phyloP scores from a whole-genome alignment of 2,113 vertebrate species.

The Naja naja region DNA sequence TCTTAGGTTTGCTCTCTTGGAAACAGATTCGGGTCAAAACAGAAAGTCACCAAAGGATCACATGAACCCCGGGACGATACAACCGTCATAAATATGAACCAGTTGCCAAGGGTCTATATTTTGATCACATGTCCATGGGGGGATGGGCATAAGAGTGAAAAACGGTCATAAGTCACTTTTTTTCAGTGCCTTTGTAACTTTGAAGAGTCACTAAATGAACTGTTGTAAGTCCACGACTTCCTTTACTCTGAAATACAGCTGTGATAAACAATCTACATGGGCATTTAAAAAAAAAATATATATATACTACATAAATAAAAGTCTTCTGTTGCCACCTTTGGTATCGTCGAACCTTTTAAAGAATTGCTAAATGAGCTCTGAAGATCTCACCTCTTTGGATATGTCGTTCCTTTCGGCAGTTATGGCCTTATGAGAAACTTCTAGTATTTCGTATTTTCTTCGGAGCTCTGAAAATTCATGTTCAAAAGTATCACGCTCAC shows the following conservation, averaged over 20 bases:
- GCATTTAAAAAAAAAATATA: neutral
- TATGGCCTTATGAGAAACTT: slow-evolving; percentile 75
- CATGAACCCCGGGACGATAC: no score
- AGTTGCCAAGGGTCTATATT: no score
- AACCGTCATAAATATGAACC: no score
- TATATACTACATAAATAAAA: neutral
- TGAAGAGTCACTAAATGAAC: neutral
- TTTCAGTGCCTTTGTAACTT: neutral
- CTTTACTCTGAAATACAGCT: neutral
- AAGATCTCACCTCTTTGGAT: slow-evolving; percentile 83
- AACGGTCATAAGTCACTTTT: no score
- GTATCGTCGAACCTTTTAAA: neutral
- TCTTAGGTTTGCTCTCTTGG: no score
- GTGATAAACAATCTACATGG: neutral
- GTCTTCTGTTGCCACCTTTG: neutral
- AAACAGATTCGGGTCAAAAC: no score
- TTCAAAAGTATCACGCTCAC: slow-evolving; percentile 88
- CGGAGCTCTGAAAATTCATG: slow-evolving; percentile 80
- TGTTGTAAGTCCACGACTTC: neutral
- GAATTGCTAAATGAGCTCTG: slow-evolving; percentile 8
- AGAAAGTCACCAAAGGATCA: no score
- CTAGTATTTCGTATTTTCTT: slow-evolving; percentile 81
- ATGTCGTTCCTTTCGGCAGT: slow-evolving; percentile 84
- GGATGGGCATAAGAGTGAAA: no score
- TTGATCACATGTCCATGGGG: no score